A percentile compares a stretch with the other conserved stretches of the same genome.
Conservation (phyloP, 2,888 invertebrate species). For the Leucophenga montana region DNA sequence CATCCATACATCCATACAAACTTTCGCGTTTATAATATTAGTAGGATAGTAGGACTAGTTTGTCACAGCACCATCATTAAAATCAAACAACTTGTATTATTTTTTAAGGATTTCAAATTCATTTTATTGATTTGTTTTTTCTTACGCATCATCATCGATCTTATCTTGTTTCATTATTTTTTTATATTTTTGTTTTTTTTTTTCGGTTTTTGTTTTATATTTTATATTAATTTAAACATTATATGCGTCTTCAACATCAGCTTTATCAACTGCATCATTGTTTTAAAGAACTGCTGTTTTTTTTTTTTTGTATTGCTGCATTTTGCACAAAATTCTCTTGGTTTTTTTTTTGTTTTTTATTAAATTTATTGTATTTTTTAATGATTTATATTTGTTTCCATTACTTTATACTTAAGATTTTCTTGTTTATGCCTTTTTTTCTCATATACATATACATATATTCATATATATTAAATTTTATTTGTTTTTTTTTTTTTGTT, state of each 20-base stretch:
- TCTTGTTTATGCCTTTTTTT: conserved; percentile 36
- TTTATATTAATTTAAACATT: conserved; percentile 37
- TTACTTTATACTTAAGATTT: conserved; percentile 45
- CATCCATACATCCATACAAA: too few species aligned
- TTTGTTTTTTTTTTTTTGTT: conserved; percentile 36
- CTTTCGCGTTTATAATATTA: too few species aligned
- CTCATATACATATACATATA: conserved; percentile 40
- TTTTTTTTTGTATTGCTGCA: conserved; percentile 21
- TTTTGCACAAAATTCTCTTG: conserved; percentile 19
- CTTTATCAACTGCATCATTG: conserved; percentile 34
- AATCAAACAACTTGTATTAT: conserved; percentile 26
- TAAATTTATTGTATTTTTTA: conserved; percentile 31
- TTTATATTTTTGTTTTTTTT: conserved; percentile 47
- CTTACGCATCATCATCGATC: conserved; percentile 51
- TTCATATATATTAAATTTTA: conserved; percentile 52
- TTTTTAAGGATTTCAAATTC: conserved; percentile 67
- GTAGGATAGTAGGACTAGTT: too few species aligned
- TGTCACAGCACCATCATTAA: neutral
- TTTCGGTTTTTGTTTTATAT: conserved; percentile 39
- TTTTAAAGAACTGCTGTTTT: neutral
- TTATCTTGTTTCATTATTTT: conserved; percentile 48
- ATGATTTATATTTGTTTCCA: conserved; percentile 51
- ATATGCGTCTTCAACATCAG: conserved; percentile 43
- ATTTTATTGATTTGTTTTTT: conserved; percentile 63
- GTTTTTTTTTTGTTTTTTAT: conserved; percentile 36